Evolutionary conservation across 2,113 vertebrate genomes (phyloP), one percentile per base, ranked within the genome.

Genomic region (Lampris megalopsis): DNA sequence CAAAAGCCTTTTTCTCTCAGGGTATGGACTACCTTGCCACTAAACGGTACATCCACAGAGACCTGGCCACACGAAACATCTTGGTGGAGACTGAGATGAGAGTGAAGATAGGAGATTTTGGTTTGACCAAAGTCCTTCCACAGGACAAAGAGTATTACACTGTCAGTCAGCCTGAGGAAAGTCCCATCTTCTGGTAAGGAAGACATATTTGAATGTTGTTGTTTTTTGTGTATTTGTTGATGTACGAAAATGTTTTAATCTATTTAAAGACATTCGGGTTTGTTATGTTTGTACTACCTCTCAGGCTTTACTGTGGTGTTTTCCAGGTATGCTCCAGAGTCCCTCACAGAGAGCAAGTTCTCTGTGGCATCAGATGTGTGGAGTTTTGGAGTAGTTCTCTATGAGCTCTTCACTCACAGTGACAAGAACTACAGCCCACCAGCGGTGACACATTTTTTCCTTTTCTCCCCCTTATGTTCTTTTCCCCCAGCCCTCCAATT

Each of bases 61-160:
- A 99, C 85, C 92, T 99, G 87, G 98, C 98, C 68, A 98, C 98
- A 1, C 92, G 98, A 71, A 99, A 99, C 89, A 96, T 99, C 85
- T 94, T 99, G 74, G 98, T 99, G 73, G 97, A 99, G 90, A 99
- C 97, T 13, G 97, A 99, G 91, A 94, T 94, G 85, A 95, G 96
- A 91, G 98, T 99, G 78, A 99, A 99, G 94, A 99, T 99, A 63
- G 98, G 98, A 49, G 98, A 99, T 69, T 99, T 99, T 80, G 98
- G 98, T 2, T 93, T 99, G 84, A 99, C 98, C 0, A 99, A 99
- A 91, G 95, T 98, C 37, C 93, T 99, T 77, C 98, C 98, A 1
- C 97, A 99, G 92, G 98, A 97, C 86, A 99, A 99, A 77, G 98
- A 99, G 68, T 99, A 99, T 88, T 99, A 99, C 92, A 99, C 97